phyloP scores from a whole-genome alignment of 2,888 invertebrate genomes.

The Anticlea derivata region DNA sequence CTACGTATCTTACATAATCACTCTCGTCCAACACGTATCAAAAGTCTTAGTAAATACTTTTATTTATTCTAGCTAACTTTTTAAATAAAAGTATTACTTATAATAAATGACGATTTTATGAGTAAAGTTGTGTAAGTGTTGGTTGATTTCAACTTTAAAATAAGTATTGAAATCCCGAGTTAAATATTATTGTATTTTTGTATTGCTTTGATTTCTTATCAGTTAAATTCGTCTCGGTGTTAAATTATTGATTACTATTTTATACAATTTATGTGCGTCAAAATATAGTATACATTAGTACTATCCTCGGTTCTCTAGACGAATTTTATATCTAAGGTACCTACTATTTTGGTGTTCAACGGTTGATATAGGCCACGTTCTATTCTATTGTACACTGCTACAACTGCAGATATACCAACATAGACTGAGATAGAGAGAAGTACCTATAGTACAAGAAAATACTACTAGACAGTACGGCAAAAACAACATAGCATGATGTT shows the following conservation, averaged over 20 bases:
- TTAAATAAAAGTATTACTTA: slow-evolving; percentile 40
- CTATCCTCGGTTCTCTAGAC: slow-evolving; percentile 12
- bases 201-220: slow-evolving; percentile 30
- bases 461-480: neutral
- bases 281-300: slow-evolving; percentile 21
- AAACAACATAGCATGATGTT: neutral
- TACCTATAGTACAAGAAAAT: neutral
- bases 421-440: neutral
- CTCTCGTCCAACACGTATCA: slow-evolving; percentile 61
- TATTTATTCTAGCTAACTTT: slow-evolving; percentile 65
- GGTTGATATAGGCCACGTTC: slow-evolving; percentile 5
- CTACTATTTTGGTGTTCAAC: slow-evolving; percentile 22
- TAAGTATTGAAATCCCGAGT: slow-evolving; percentile 8
- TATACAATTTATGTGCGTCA: slow-evolving; percentile 17
- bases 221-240: slow-evolving; percentile 30
- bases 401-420: slow-evolving; percentile 2
- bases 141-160: slow-evolving; percentile 19
- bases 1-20: slow-evolving; percentile 46
- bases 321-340: slow-evolving; percentile 12
- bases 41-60: slow-evolving; percentile 59
- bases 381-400: slow-evolving; percentile 1
- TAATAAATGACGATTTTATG: slow-evolving; percentile 39
- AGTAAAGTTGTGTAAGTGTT: slow-evolving; percentile 43
- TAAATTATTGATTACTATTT: slow-evolving; percentile 14
- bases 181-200: slow-evolving; percentile 22